Base-by-base conservation (phyloP, 2,888 invertebrate species). In the Apamea monoglypha region DNA sequence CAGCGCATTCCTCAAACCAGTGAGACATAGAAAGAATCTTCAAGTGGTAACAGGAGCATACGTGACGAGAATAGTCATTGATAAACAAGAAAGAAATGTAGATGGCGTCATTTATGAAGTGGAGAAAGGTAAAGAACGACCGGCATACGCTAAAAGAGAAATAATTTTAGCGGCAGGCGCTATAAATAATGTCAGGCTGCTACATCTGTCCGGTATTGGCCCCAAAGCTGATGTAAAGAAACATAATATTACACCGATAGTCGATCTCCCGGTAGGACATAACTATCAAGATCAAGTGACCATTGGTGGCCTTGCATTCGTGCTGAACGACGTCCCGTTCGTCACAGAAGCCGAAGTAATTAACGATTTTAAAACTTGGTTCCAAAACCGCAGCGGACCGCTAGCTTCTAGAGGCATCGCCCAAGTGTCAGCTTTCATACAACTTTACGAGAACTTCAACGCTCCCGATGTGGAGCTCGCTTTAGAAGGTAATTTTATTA, bases 281-380 rank as follows among this genome's bases (percentile, higher is more conserved):
- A 95, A 96, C 85, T 97, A 96, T 89, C 96, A 95, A 92, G 97
- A 97, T 87, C 97, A 97, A 89, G 96, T 97, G 0, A 94, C 96
- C 2, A 95, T 95, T 44, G 96, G 96, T 25, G 97, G 97, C 36
- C 90, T 97, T 75, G 94, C 97, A 1, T 97, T 97, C 84, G 89
- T 92, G 25, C 82, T 97, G 8, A 94, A 91, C 72, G 96, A 97
- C 67, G 93, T 95, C 8, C 87, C 94, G 2, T 90, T 93, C 32
- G 92, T 96, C 1, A 92, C 91, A 70, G 96, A 96, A 88, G 90
- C 85, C 63, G 92, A 95, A 87, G 87, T 97, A 8, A 94, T 96
- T 36, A 93, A 93, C 64, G 96, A 96, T 86, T 97, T 97, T 63
- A 97, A 96, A 88, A 95, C 93, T 21, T 97, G 97, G 97, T 96